Conservation (phyloP, 1,140 invertebrate species). For the Myzus persicae region DNA sequence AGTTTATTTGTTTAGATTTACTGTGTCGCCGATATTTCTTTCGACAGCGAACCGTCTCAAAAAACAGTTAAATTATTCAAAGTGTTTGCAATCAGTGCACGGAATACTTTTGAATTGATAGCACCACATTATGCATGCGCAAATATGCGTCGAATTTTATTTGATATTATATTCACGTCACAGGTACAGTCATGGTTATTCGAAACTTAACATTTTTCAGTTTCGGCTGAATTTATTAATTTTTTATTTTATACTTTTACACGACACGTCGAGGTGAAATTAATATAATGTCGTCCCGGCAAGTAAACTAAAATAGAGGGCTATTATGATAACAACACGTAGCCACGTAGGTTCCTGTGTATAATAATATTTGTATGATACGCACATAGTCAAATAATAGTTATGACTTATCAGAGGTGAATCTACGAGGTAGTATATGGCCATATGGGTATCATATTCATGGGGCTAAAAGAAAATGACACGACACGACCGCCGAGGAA, state of each 20-base stretch:
- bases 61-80: conserved; percentile 9
- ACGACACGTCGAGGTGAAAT: not conserved
- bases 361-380: too few relatives aligned
- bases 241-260: not conserved
- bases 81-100: not conserved
- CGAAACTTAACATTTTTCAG: not conserved
- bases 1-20: not conserved
- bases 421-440: too few relatives aligned
- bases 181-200: not conserved
- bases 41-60: not conserved
- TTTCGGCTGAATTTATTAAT: not conserved
- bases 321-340: not conserved
- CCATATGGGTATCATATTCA: not conserved
- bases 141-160: not conserved
- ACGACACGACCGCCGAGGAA: not conserved
- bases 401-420: not conserved
- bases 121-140: not conserved
- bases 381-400: not conserved
- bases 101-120: conserved; percentile 10
- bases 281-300: not conserved
- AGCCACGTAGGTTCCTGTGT: too few relatives aligned
- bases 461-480: not conserved
- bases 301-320: not conserved
- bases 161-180: not conserved
- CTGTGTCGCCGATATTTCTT: not conserved